Conservation (phyloP, 2,888 invertebrate genomes). For the Tipula lateralis region DNA sequence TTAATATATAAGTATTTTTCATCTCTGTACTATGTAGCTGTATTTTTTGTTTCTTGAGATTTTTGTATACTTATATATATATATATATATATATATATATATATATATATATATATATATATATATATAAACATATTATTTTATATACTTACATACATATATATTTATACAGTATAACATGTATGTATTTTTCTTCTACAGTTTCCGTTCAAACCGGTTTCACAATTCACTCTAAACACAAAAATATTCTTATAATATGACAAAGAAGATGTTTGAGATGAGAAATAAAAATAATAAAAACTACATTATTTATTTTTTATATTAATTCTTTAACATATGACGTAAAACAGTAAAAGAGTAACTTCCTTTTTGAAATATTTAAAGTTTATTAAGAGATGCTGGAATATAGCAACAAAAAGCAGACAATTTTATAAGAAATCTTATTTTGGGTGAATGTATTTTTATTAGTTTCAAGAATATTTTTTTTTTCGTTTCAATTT, state of each 20-base stretch:
- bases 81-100: background rate
- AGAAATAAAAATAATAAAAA: conserved; percentile 29
- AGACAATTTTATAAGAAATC: background rate
- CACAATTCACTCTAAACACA: conserved; percentile 31
- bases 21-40: background rate
- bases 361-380: conserved; percentile 28
- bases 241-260: conserved; percentile 27
- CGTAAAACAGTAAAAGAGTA: conserved; percentile 29
- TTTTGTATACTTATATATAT: background rate
- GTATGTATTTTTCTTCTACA: conserved; percentile 32
- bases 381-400: conserved; percentile 26
- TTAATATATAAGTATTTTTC: background rate
- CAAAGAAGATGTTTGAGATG: conserved; percentile 28
- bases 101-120: background rate
- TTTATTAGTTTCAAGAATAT: background rate
- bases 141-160: background rate
- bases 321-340: conserved; percentile 28
- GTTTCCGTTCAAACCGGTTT: conserved; percentile 42
- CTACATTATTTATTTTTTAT: background rate
- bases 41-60: background rate
- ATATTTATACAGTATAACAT: conserved; percentile 3
- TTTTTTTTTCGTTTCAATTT: conserved; percentile 26
- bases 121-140: background rate
- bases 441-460: conserved; percentile 26
- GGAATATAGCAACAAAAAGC: conserved; percentile 3